These are phyloP conservation scores for Menidia menidia DNA, from an alignment of 2,797 vertebrate genomes.

Conservation along the genomic window DNA sequence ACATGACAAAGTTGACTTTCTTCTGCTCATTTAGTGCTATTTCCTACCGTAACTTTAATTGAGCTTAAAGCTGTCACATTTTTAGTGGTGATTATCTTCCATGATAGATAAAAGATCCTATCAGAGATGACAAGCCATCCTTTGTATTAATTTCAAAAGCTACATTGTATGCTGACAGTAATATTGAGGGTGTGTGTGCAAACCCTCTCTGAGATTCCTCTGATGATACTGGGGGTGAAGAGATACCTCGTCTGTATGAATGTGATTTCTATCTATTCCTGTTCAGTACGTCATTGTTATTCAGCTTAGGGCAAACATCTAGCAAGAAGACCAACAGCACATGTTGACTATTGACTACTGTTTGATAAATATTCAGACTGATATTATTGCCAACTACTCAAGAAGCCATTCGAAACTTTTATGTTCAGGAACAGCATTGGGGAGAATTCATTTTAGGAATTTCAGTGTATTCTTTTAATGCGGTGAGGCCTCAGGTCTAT, in stretches of 20 bases:
- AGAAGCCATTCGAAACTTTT: background rate
- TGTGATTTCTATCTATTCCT: constrained; percentile 9
- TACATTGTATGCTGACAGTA: background rate
- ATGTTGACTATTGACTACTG: background rate
- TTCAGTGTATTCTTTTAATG: too few relatives aligned
- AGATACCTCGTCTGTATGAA: constrained; percentile 10
- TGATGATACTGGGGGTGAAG: constrained; percentile 14
- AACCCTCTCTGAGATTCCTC: constrained; percentile 26
- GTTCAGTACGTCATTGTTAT: constrained; percentile 16
- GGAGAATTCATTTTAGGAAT: too few relatives aligned
- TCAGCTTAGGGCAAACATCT: constrained; percentile 13
- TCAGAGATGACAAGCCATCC: background rate
- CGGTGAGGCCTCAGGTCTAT: too few relatives aligned
- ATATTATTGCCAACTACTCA: constrained; percentile 15
- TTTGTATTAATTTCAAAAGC: constrained; percentile 9
- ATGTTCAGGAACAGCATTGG: too few relatives aligned
- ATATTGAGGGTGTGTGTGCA: constrained; percentile 12
- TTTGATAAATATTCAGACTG: constrained; percentile 10
- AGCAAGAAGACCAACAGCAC: background rate
- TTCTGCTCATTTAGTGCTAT: background rate
- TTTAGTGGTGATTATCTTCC: background rate
- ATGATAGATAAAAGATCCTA: background rate
- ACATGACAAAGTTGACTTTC: background rate
- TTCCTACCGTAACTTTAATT: background rate
- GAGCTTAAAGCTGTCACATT: constrained; percentile 8